These are phyloP conservation scores for Hedya salicella DNA, from an alignment of 2,888 invertebrate species.

Conservation along the genomic window DNA sequence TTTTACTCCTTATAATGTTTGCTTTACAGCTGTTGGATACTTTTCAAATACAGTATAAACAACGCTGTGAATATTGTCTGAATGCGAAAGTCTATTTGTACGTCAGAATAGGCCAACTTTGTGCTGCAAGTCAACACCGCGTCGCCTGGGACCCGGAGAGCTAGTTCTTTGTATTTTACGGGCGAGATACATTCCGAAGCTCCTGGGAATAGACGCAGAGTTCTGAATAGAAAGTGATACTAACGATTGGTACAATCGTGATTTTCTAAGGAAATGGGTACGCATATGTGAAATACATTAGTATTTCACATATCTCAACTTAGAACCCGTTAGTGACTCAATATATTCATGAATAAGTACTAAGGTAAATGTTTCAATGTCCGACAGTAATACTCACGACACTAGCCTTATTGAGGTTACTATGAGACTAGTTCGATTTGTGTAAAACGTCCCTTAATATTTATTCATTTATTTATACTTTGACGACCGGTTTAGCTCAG, in stretches of 20 bases:
- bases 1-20: too few relatives aligned
- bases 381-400: too few relatives aligned
- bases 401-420: too few relatives aligned
- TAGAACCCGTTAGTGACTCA: too few relatives aligned
- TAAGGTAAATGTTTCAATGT: too few relatives aligned
- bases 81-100: conserved; percentile 23
- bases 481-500: too few relatives aligned
- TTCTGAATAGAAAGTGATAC: conserved; percentile 25
- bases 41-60: background rate
- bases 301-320: too few relatives aligned
- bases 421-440: too few relatives aligned
- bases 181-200: conserved; percentile 17
- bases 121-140: conserved; percentile 12
- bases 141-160: conserved; percentile 11
- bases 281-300: background rate
- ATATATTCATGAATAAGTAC: too few relatives aligned
- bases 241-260: conserved; percentile 4
- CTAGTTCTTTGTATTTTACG: conserved; percentile 30
- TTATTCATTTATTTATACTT: too few relatives aligned
- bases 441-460: too few relatives aligned
- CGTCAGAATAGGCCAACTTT: conserved; percentile 17
- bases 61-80: conserved; percentile 5
- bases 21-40: too few relatives aligned
- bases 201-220: conserved; percentile 4
- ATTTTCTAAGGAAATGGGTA: background rate